Evolutionary conservation across 2,113 vertebrate species (phyloP).

Genomic region (Rattus norvegicus): GRCr8 NC_086022.1:12609001-12609500

Average conservation of each 20-base stretch:
- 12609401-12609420: conserved; percentile 18
- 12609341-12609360: conserved; percentile 1
- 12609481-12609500: neutral
- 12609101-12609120: neutral
- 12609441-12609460: neutral
- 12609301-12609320: too few relatives aligned
- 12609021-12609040: neutral
- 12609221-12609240: neutral
- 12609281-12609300: too few relatives aligned
- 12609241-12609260: neutral
- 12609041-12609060: neutral
- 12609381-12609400: neutral
- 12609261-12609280: neutral
- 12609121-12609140: neutral
- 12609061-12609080: neutral
- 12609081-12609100: neutral
- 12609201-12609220: conserved; percentile 5
- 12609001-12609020: neutral
- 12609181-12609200: conserved; percentile 19
- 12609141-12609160: neutral
- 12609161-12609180: neutral
- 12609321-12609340: too few relatives aligned
- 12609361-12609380: conserved; percentile 39
- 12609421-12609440: conserved; percentile 38
- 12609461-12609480: neutral